These are phyloP conservation scores for Drosophila guanche DNA, from an alignment of 1,140 invertebrate species.

Conservation along the genomic window DNA sequence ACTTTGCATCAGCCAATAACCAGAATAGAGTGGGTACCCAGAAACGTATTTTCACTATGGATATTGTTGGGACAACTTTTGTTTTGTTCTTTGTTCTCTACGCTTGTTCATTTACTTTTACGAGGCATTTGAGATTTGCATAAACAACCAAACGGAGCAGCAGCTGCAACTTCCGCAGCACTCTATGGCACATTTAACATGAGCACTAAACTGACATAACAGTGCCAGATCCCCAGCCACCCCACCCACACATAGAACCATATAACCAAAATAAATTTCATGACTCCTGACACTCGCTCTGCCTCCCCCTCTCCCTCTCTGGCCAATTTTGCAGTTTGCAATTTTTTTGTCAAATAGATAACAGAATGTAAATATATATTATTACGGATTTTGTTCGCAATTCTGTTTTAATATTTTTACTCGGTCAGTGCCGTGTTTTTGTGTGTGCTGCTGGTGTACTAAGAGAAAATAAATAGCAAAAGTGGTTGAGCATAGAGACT, in stretches of 20 bases:
- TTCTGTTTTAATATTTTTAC: slow-evolving; percentile 45
- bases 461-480: not conserved
- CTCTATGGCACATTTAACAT: slow-evolving; percentile 15
- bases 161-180: not conserved
- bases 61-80: slow-evolving; percentile 7
- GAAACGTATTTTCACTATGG: slow-evolving; percentile 43
- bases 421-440: slow-evolving; percentile 11
- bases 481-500: not conserved
- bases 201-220: slow-evolving; percentile 39
- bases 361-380: slow-evolving; percentile 59
- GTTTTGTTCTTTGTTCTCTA: not conserved
- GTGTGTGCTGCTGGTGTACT: not conserved
- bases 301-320: slow-evolving; percentile 4
- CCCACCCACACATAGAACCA: slow-evolving; percentile 9
- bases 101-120: slow-evolving; percentile 52
- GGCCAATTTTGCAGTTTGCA: slow-evolving; percentile 42
- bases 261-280: slow-evolving; percentile 40
- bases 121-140: slow-evolving; percentile 61
- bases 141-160: slow-evolving; percentile 36
- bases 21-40: slow-evolving; percentile 2
- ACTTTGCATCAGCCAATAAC: slow-evolving; percentile 25
- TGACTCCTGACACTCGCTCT: slow-evolving; percentile 7
- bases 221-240: slow-evolving; percentile 19
- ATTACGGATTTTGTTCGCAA: slow-evolving; percentile 31
- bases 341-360: slow-evolving; percentile 57